Evolutionary conservation across 1,140 invertebrate species (phyloP), one percentile per base, ranked within the genome.

Genomic region (Drosophila baimaii): DNA sequence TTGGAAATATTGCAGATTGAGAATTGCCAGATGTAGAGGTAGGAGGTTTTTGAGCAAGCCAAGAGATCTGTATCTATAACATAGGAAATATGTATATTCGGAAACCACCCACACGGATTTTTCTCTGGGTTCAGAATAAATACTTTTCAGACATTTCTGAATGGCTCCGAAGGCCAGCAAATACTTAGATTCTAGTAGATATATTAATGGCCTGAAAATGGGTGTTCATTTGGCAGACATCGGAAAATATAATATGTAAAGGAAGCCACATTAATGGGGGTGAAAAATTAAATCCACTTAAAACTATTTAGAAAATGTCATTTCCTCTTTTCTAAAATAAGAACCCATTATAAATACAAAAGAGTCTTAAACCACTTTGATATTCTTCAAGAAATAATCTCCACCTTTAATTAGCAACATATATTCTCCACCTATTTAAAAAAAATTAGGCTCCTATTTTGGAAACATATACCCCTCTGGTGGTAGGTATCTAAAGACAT

Each of bases 1-100:
- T 88, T 75, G 79, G 61, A 83, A 79, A 79, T 83, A 76, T 85
- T 69, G 73, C 55, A 70, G 54, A 78, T 51, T 35, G 29, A 66
- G 61, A 35, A 43, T 35, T 41, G 47, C 46, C 68, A 63, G 51
- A 72, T 63, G 43, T 63, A 54, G 47, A 51, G 10, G 47, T 29
- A 29, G 15, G 39, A 77, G 17, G 65, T 21, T 52, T 46, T 27
- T 43, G 21, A 39, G 47, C 43, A 25, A 23, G 49, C 15, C 21
- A 19, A 39, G 31, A 47, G 19, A 37, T 61, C 49, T 35, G 37
- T 23, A 72, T 62, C 15, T 54, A 46, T 44, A 51, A n/a, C 23
- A 57, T 37, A 23, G 35, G 4, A 57, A 56, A 51, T 57, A 47
- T 74, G 21, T 23, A 65, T 55, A 35, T 41, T 41, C 19, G 13